Base-by-base conservation (phyloP, 2,888 invertebrate species). In the Mesorhabditis sp. region DNA sequence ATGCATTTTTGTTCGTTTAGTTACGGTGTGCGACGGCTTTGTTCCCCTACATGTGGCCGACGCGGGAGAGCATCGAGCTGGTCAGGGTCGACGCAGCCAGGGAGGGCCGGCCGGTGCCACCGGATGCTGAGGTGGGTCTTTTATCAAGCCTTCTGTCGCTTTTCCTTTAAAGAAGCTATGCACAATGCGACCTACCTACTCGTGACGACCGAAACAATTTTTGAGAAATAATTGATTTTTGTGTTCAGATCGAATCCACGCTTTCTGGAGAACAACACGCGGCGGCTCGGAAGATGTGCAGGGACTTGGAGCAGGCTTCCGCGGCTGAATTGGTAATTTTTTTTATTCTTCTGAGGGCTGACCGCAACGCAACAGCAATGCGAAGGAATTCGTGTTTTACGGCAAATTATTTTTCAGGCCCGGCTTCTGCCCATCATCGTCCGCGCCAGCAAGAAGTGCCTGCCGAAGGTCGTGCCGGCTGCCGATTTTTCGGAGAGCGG, bases 21-120 rank as follows among this genome's bases (percentile, higher is more conserved):
- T 10, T 50, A 10, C 10, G 58, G 10, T 50, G 10, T n/a, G 7
- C 58, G 10, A 50, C n/a, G 7, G 58, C 58, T 1, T 2, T 50
- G 58, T 50, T 50, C 58, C 58, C 58, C 58, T 50, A 50, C 58
- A 50, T 50, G 58, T 13, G 58, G n/a, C 58, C 58, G n/a, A 50
- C 58, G 58, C 58, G 58, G 58, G n/a, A 50, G n/a, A 50, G 58
- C 58, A 50, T 50, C 7, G 58, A 50, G n/a, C 58, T 50, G 7
- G 58, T 50, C n/a, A 50, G 58, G n/a, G 28, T 28, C 28, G 28
- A 28, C 28, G 28, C 28, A 1, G 28, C 28, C 28, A 28, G 28
- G 28, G 28, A 28, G 28, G 28, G 28, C 28, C 28, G 28, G 28
- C 28, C 28, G 28, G 28, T 50, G 7, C 58, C 58, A 50, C 7